These are phyloP conservation scores for Scaeva pyrastri DNA, from an alignment of 2,888 invertebrate genomes.

Conservation along the genomic window DNA sequence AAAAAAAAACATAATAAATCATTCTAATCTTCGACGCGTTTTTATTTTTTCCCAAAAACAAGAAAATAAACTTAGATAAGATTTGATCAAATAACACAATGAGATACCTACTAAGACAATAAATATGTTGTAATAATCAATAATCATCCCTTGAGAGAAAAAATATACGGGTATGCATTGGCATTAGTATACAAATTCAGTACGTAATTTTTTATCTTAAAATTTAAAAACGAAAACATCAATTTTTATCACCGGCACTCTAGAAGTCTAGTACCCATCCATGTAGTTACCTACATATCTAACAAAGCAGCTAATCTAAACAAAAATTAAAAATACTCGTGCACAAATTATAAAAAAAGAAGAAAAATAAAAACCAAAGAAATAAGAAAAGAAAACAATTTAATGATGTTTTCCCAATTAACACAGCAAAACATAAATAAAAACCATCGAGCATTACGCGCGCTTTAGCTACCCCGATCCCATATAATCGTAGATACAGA, in stretches of 20 bases:
- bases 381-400: slow-evolving; percentile 3
- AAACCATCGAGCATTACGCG: slow-evolving; percentile 1
- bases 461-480: not conserved
- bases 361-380: slow-evolving; percentile 40
- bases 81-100: not conserved
- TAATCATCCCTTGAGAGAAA: not conserved
- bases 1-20: no score
- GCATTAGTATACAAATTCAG: not conserved
- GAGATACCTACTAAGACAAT: not conserved
- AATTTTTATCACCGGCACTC: slow-evolving; percentile 33
- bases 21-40: no score
- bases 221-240: slow-evolving; percentile 22
- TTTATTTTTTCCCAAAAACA: not conserved
- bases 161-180: not conserved
- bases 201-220: not conserved
- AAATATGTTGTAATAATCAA: no score
- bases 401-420: slow-evolving; percentile 38
- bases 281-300: not conserved
- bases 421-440: slow-evolving; percentile 20
- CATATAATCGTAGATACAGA: not conserved
- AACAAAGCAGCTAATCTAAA: slow-evolving; percentile 38
- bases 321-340: slow-evolving; percentile 48
- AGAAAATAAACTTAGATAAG: not conserved
- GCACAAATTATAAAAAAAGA: slow-evolving; percentile 1
- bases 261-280: not conserved